Percentiles rank a stretch among this genome's conserved stretches.
Evolutionary conservation across 2,888 invertebrate species (phyloP).

Genomic region (Eledone cirrhosa): DNA sequence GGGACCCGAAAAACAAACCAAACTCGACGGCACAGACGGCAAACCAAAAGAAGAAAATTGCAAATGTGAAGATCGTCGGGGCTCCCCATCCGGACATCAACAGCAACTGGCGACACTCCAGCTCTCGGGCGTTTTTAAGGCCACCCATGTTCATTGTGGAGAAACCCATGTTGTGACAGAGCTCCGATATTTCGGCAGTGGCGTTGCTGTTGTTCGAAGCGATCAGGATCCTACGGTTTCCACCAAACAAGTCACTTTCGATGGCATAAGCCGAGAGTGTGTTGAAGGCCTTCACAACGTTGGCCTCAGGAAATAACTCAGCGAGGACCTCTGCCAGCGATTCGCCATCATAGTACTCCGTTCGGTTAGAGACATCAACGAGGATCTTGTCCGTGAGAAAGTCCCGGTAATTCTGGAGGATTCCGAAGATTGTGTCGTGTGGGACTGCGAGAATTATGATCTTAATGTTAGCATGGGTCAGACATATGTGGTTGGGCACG

Average conservation of each 20-base stretch:
- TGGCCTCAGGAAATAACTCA: conserved; percentile 42
- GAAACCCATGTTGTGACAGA: conserved; percentile 56
- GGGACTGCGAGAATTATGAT: conserved; percentile 48
- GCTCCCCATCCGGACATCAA: conserved; percentile 53
- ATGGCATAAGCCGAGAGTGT: conserved; percentile 57
- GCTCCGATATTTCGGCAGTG: conserved; percentile 41
- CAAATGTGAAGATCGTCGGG: conserved; percentile 48
- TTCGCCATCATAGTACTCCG: conserved; percentile 38
- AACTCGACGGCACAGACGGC: conserved; percentile 36
- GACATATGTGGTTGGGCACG: conserved; percentile 40
- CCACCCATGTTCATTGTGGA: conserved; percentile 49
- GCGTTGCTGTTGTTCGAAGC: conserved; percentile 47
- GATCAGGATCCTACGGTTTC: conserved; percentile 50
- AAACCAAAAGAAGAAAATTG: conserved; percentile 52
- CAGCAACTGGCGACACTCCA: conserved; percentile 50
- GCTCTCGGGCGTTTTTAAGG: conserved; percentile 45
- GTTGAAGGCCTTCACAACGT: conserved; percentile 58
- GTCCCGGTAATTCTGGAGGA: conserved; percentile 52
- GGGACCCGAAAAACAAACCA: conserved; percentile 10
- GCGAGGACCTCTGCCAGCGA: conserved; percentile 54
- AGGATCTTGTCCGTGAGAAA: conserved; percentile 49
- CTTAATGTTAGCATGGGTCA: conserved; percentile 38
- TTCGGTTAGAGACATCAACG: conserved; percentile 56
- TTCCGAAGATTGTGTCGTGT: conserved; percentile 50
- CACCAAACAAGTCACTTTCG: conserved; percentile 47